Base-by-base conservation (phyloP, 2,888 invertebrate species). In the Drosophila picticornis region DNA sequence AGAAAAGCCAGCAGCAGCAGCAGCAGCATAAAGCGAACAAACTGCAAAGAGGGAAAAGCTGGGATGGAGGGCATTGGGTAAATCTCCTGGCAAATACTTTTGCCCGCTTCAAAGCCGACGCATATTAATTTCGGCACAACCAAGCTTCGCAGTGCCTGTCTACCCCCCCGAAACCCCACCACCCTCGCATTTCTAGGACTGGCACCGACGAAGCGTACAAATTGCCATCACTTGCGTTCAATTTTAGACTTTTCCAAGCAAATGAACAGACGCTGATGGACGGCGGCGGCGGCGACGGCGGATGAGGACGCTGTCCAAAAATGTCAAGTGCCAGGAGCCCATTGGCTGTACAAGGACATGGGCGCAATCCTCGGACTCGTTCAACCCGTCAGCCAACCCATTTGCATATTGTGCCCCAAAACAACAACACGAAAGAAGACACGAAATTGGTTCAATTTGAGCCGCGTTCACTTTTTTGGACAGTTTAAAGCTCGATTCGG, bases 191-290 rank as follows among this genome's bases (percentile, higher is more conserved):
- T 25, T 16, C 2, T 16, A 25, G 46, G 16, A 16, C 46, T 16
- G 46, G 22, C 43, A 34, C 46, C 65, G 75, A 64, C 88, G 89
- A 90, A 88, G 87, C 84, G 87, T 81, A 86, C 90, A 89, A 87
- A 90, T 87, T 90, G 84, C 90, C 85, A 86, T 88, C 89, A 90
- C 88, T 86, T 86, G 90, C 88, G 90, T 89, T 89, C 84, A 87
- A 87, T 90, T 90, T 87, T 90, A 87, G 87, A 87, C 90, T 89
- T 90, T 87, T 87, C 90, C 87, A 78, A 90, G 89, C 90, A 87
- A 90, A 87, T 87, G 89, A 87, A 87, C 89, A 87, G 90, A 90
- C 82, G 82, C 84, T 84, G 87, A 77, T 75, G 90, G 78, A 87
- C 81, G 83, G 65, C 69, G 69, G 63, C 68, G 53, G 19, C n/a